Percentiles rank a stretch among this genome's conserved stretches.
Evolutionary conservation across 2,113 vertebrate genomes (phyloP).

Genomic region (Ammodytes dubius): DNA sequence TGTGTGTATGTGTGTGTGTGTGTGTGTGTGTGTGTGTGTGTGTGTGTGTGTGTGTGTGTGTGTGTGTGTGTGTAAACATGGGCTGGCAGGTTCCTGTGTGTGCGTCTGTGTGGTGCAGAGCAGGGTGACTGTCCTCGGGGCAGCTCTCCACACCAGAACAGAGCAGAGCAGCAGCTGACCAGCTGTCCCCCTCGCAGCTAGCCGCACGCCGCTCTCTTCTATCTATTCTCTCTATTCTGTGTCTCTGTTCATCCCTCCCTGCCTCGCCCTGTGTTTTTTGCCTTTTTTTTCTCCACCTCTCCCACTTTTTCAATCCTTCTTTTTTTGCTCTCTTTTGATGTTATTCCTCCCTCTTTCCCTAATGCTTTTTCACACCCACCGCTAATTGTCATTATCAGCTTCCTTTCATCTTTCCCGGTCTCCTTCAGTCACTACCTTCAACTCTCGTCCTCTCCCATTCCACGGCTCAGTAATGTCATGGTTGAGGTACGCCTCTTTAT

Average conservation of each 20-base stretch:
- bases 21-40: slow-evolving; percentile 24
- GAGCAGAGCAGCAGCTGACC: slow-evolving; percentile 71
- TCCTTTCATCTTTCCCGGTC: neutral
- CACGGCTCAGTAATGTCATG: slow-evolving; percentile 21
- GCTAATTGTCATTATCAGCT: neutral
- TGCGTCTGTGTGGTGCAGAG: slow-evolving; percentile 34
- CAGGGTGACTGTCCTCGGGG: slow-evolving; percentile 69
- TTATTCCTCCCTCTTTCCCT: neutral
- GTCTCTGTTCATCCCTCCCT: slow-evolving; percentile 24
- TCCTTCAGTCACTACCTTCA: neutral
- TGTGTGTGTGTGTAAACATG: slow-evolving; percentile 21
- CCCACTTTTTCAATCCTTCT: neutral
- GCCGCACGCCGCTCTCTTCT: slow-evolving; percentile 66
- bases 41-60: slow-evolving; percentile 31
- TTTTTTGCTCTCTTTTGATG: neutral
- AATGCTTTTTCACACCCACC: neutral
- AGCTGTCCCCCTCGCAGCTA: slow-evolving; percentile 77
- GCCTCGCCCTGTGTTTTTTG: slow-evolving; percentile 3
- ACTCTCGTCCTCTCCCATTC: neutral
- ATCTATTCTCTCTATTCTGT: slow-evolving; percentile 43
- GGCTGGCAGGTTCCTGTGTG: slow-evolving; percentile 30
- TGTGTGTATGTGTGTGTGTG: slow-evolving; percentile 30
- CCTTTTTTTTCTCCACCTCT: neutral
- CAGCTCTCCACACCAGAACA: slow-evolving; percentile 74
- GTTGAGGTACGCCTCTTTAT: slow-evolving; percentile 15